A percentile compares a stretch with the other conserved stretches of the same genome.
Evolutionary conservation across 37 sponge, comb jelly and placozoan species (phyloP).

Genomic region (Halichondria panicea): DNA sequence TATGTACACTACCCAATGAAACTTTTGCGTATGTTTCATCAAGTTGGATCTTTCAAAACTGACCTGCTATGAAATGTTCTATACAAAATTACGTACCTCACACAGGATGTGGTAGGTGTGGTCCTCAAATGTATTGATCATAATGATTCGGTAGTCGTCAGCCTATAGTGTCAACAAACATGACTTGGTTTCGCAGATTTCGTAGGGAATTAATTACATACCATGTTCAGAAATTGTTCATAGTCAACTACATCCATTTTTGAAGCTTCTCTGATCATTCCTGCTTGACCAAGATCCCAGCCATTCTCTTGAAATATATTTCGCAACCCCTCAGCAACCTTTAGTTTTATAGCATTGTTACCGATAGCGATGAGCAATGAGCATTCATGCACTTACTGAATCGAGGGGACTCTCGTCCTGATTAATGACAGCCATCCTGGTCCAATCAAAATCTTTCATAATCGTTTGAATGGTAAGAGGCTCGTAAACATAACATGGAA

Average conservation of each 20-base stretch:
- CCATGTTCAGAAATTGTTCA: neutral
- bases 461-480: neutral
- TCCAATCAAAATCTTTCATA: conserved; percentile 33
- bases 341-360: conserved; percentile 1
- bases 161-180: neutral
- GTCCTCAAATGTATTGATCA: conserved; percentile 2
- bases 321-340: neutral
- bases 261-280: neutral
- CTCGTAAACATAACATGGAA: conserved; percentile 3
- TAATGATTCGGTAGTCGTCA: conserved; percentile 2
- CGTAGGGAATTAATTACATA: neutral
- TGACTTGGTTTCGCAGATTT: neutral
- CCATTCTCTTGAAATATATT: neutral
- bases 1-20: too few species aligned
- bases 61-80: neutral
- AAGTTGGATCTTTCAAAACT: neutral
- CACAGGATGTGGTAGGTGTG: conserved; percentile 3
- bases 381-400: too few species aligned
- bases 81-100: conserved; percentile 3
- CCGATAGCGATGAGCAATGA: too few species aligned
- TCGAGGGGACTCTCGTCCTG: conserved; percentile 11
- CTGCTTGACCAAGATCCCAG: neutral
- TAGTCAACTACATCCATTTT: neutral
- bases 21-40: too few species aligned
- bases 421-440: conserved; percentile 37